These are phyloP conservation scores for Cyclophora punctaria DNA, from an alignment of 2,888 invertebrate genomes.

Conservation along the genomic window DNA sequence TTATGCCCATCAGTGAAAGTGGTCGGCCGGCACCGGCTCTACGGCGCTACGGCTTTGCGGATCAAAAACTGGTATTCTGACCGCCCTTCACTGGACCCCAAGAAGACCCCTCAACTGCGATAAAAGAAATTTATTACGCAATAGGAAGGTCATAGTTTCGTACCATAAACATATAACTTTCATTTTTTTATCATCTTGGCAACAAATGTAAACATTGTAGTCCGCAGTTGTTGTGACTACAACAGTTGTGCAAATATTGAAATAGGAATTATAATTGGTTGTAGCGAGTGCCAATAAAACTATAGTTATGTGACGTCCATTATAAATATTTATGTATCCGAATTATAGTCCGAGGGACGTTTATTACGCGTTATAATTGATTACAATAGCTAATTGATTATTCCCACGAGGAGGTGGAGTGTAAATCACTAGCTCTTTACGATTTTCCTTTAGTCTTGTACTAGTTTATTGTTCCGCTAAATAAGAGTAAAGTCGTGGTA, in stretches of 20 bases:
- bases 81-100: slow-evolving; percentile 22
- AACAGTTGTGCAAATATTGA: background rate
- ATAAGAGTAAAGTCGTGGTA: too few relatives aligned
- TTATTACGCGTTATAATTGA: too few relatives aligned
- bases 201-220: slow-evolving; percentile 9
- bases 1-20: slow-evolving; percentile 20
- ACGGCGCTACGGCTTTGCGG: slow-evolving; percentile 5
- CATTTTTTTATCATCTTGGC: slow-evolving; percentile 14
- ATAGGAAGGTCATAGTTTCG: slow-evolving; percentile 22
- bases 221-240: background rate
- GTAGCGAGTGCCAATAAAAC: too few relatives aligned
- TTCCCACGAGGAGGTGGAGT: too few relatives aligned
- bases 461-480: too few relatives aligned
- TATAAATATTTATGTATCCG: too few relatives aligned
- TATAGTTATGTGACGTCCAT: too few relatives aligned
- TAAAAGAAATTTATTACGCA: slow-evolving; percentile 22
- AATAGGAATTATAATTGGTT: too few relatives aligned
- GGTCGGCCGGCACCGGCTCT: slow-evolving; percentile 8
- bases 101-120: slow-evolving; percentile 16
- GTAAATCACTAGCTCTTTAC: too few relatives aligned
- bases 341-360: too few relatives aligned
- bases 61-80: slow-evolving; percentile 4
- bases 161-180: slow-evolving; percentile 18
- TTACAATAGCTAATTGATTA: too few relatives aligned
- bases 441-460: too few relatives aligned